These are phyloP conservation scores for Ganaspis brasiliensis DNA, from an alignment of 2,888 invertebrate species.

Conservation along the genomic window DNA sequence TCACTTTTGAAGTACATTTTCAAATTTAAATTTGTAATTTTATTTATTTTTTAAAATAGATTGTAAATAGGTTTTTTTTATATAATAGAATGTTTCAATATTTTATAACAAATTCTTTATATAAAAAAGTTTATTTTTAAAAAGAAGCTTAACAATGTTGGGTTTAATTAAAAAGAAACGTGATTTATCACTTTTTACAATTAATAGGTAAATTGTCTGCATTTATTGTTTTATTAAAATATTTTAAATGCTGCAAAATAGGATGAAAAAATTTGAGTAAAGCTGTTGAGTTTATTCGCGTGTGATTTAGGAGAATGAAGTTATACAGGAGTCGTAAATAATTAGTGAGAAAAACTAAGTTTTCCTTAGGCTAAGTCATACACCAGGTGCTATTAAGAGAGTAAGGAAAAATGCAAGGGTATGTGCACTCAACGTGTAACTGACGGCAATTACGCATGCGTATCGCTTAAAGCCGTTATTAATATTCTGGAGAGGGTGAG, in stretches of 20 bases:
- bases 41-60: not conserved
- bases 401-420: slow-evolving; percentile 17
- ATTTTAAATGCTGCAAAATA: too few relatives aligned
- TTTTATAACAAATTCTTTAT: too few relatives aligned
- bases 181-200: too few relatives aligned
- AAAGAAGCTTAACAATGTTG: too few relatives aligned
- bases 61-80: not conserved
- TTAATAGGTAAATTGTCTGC: too few relatives aligned
- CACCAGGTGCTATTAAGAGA: slow-evolving; percentile 24
- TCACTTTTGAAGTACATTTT: not conserved
- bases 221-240: too few relatives aligned
- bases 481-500: slow-evolving; percentile 3
- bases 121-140: too few relatives aligned
- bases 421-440: not conserved
- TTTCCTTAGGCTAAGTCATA: not conserved
- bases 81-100: too few relatives aligned
- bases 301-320: not conserved
- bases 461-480: slow-evolving; percentile 27
- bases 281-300: not conserved
- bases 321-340: slow-evolving; percentile 7
- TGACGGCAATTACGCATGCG: slow-evolving; percentile 24
- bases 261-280: too few relatives aligned
- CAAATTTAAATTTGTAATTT: not conserved
- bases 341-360: not conserved
- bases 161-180: too few relatives aligned